Evolutionary conservation across 2,797 vertebrate species (phyloP), one percentile per base, ranked within the genome.

Genomic region (Phaenicophaeus curvirostris): DNA sequence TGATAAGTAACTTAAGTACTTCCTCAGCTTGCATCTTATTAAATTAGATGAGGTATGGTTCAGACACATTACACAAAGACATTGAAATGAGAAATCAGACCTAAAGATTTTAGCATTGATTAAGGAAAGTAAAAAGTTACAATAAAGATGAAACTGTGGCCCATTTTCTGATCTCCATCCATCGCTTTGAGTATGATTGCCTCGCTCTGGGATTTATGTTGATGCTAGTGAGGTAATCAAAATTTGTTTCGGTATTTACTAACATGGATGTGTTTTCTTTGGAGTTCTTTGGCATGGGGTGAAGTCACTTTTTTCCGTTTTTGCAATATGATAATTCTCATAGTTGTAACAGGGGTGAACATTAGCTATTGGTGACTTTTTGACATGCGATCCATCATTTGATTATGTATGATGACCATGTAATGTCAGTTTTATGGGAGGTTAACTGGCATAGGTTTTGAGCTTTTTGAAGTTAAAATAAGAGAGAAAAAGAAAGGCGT

Each of bases 1-100:
- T 97, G 98, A 98, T 98, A 98, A 98, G 98, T 98, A 97, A 97
- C 97, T 96, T 96, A 98, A 98, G 98, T 97, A 98, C 97, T 98
- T 98, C 98, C 98, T 98, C 97, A 96, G 97, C 96, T 97, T 96
- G 97, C 95, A 97, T 97, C 96, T 98, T 97, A 98, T 97, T 98
- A 97, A 98, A 98, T 98, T 98, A 98, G 96, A 96, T 94, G 94
- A 97, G 96, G 96, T 96, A 95, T 9, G 9, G 94, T 85, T 83
- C 95, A 97, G 96, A 93, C 88, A 91, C 95, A 96, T 96, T 97
- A 97, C 82, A 96, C 93, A 97, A 94, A 97, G 96, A 94, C 96
- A 95, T 27, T 75, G 86, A 97, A 97, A 97, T 96, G 95, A 97
- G 96, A 98, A 97, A 96, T 97, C 94, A 61, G 97, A 94, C 92